Conservation (phyloP, 2,797 vertebrate genomes). For the Anguilla marmorata region DNA sequence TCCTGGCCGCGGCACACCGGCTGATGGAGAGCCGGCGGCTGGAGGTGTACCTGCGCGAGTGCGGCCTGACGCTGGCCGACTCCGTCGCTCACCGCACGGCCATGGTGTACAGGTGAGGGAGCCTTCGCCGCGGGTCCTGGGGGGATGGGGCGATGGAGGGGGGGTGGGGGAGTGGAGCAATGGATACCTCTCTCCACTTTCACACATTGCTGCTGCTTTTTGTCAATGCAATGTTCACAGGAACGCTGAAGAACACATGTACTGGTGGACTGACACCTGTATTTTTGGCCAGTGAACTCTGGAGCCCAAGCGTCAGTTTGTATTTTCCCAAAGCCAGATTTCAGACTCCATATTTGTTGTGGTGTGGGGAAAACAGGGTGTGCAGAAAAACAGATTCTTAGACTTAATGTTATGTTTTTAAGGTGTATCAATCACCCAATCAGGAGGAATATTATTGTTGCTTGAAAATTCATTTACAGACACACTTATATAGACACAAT, state of each 20-base stretch:
- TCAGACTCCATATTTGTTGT: not conserved
- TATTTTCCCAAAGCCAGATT: not conserved
- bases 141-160: too few relatives aligned
- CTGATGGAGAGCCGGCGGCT: slow-evolving; percentile 62
- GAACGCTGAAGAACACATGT: not conserved
- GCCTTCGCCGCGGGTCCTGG: not conserved
- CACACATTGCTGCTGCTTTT: not conserved
- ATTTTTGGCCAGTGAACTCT: not conserved
- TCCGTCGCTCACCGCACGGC: slow-evolving; percentile 27
- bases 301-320: not conserved
- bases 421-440: not conserved
- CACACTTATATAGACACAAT: not conserved
- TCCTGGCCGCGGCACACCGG: slow-evolving; percentile 53
- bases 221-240: not conserved
- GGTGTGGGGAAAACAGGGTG: not conserved
- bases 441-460: not conserved
- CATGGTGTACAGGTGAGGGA: slow-evolving; percentile 56
- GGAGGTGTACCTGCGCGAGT: slow-evolving; percentile 62
- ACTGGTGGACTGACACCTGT: not conserved
- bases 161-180: not conserved
- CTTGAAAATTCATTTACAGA: not conserved
- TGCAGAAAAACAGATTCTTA: not conserved
- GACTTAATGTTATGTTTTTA: not conserved
- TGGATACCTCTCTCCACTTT: not conserved
- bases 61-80: slow-evolving; percentile 21